phyloP scores from a whole-genome alignment of 2,113 vertebrate genomes.

The Dermatemys mawii region DNA sequence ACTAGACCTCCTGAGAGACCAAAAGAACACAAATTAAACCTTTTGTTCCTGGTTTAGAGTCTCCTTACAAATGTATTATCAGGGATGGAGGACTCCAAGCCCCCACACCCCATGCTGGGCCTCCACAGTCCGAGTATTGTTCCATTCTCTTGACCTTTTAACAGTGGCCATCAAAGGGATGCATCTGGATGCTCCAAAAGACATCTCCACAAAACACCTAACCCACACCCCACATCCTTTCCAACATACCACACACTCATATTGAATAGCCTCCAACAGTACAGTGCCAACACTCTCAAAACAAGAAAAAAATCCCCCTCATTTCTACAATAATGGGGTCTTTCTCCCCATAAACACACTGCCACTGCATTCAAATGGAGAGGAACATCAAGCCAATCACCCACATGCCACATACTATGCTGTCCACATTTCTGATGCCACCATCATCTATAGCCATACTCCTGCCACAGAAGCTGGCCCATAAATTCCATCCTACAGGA shows the following conservation, averaged over 20 bases:
- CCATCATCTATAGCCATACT: background rate
- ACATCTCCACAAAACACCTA: background rate
- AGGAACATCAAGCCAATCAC: background rate
- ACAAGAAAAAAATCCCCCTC: background rate
- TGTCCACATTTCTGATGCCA: accelerated
- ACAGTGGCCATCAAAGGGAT: too few species aligned
- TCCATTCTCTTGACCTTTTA: background rate
- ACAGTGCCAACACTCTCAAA: accelerated
- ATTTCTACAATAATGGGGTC: accelerated
- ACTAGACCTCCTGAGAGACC: background rate
- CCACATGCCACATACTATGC: background rate
- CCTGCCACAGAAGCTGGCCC: background rate
- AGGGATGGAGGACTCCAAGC: background rate
- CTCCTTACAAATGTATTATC: background rate
- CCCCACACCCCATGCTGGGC: background rate
- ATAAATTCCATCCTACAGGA: background rate
- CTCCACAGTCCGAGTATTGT: accelerated
- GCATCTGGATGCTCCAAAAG: too few species aligned
- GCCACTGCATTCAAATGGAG: background rate
- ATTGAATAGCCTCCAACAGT: accelerated
- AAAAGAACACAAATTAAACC: background rate
- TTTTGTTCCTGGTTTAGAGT: background rate
- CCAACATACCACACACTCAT: accelerated
- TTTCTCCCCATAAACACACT: accelerated
- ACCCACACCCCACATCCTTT: background rate